These are phyloP conservation scores for Myotis yumanensis DNA, from an alignment of 2,113 vertebrate genomes.

Conservation along the genomic window DNA sequence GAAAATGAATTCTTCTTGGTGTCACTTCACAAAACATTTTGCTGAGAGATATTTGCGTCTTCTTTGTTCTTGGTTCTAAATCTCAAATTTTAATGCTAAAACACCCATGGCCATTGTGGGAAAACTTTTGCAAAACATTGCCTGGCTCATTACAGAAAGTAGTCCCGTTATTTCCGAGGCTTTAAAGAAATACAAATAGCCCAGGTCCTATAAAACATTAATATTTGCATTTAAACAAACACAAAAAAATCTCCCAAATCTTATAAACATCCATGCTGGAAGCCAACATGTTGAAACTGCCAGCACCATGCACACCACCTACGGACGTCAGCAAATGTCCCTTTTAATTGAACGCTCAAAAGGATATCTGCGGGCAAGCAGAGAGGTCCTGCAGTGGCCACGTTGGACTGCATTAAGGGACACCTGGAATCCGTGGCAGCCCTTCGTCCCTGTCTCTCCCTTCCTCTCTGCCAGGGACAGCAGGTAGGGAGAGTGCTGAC, in stretches of 20 bases:
- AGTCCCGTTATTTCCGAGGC: background rate
- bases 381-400: conserved; percentile 72
- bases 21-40: background rate
- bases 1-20: background rate
- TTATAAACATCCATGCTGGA: conserved; percentile 54
- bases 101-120: background rate
- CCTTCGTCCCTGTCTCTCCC: conserved; percentile 71
- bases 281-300: conserved; percentile 60
- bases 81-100: background rate
- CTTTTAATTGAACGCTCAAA: conserved; percentile 82
- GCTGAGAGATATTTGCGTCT: background rate
- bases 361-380: conserved; percentile 74
- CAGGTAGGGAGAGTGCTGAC: conserved; percentile 75
- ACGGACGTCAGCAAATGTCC: conserved; percentile 82
- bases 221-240: conserved; percentile 31
- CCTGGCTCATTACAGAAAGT: background rate
- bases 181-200: background rate
- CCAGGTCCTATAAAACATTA: background rate
- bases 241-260: conserved; percentile 35
- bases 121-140: conserved; percentile 4
- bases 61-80: background rate
- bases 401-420: conserved; percentile 70
- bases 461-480: conserved; percentile 75
- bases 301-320: conserved; percentile 60
- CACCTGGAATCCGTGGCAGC: conserved; percentile 77